phyloP scores from a whole-genome alignment of 1,140 invertebrate species.

The Chionoecetes opilio region DNA sequence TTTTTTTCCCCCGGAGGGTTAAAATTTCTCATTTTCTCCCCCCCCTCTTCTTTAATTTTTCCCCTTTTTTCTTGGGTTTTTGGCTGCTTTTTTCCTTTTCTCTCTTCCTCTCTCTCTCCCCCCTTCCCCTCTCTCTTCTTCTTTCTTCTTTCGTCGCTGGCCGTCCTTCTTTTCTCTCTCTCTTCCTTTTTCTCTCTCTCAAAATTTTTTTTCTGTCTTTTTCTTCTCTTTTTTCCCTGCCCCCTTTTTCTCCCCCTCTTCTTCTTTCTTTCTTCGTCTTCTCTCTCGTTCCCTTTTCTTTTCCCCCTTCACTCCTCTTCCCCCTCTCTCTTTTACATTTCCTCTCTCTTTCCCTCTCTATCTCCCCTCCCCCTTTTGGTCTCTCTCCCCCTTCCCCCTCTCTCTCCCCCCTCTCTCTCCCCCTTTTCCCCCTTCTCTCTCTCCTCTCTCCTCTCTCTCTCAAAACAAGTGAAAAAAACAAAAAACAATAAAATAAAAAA shows the following conservation, averaged over 20 bases:
- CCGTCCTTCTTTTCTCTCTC: not conserved
- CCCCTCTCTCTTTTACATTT: not conserved
- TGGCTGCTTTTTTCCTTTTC: no score
- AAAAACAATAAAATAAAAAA: no score
- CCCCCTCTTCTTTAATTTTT: no score
- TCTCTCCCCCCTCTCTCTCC: not conserved
- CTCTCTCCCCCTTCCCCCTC: no score
- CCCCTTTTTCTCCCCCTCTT: not conserved
- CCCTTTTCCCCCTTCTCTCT: not conserved
- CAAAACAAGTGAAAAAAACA: no score
- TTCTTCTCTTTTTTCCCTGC: not conserved
- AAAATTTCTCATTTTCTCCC: no score
- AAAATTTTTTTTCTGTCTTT: not conserved
- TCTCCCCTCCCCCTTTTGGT: not conserved
- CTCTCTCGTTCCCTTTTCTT: not conserved
- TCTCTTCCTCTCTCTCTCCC: no score
- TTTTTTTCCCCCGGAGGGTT: no score
- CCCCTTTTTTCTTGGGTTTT: no score
- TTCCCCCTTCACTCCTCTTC: not conserved
- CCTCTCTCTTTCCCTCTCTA: conserved; percentile 1
- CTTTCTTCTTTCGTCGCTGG: no score
- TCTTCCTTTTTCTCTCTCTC: not conserved
- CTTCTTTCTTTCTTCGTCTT: not conserved
- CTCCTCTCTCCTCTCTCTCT: conserved; percentile 30
- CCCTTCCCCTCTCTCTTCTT: no score